Percentiles rank a stretch among this genome's conserved stretches.
Conservation (phyloP, 2,797 vertebrate species). For the Pseudopleuronectes americanus region DNA sequence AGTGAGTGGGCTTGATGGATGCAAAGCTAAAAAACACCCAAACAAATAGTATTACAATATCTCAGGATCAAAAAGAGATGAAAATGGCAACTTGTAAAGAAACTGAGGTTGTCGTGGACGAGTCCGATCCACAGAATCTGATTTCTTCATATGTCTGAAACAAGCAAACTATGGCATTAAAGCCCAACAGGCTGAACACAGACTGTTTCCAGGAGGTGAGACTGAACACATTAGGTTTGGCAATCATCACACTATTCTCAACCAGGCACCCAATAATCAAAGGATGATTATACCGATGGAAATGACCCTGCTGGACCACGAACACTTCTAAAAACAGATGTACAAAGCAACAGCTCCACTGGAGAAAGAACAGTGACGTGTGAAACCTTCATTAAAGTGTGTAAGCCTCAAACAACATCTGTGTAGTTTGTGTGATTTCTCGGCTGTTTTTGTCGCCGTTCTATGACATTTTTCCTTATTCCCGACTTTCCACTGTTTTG, state of each 20-base stretch:
- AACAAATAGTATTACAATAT: too few relatives aligned
- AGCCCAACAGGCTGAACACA: background rate
- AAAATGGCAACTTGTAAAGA: too few relatives aligned
- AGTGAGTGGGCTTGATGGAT: too few relatives aligned
- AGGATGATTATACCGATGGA: conserved; percentile 42
- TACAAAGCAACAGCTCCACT: conserved; percentile 45
- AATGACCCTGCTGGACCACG: conserved; percentile 46
- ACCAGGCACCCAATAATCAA: conserved; percentile 19
- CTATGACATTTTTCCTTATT: conserved; percentile 36
- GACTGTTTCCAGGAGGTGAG: background rate
- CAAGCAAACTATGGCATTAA: background rate
- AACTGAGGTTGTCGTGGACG: too few relatives aligned
- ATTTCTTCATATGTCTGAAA: too few relatives aligned
- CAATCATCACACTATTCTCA: conserved; percentile 12
- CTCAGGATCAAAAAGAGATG: too few relatives aligned
- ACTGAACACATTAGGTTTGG: conserved; percentile 7
- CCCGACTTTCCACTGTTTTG: conserved; percentile 5
- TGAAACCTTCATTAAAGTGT: conserved; percentile 22
- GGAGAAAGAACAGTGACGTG: conserved; percentile 63
- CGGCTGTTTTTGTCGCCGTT: conserved; percentile 24
- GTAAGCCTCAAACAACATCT: background rate
- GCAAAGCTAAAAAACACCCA: too few relatives aligned
- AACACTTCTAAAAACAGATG: conserved; percentile 55
- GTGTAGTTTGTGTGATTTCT: conserved; percentile 22
- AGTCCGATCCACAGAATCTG: too few relatives aligned